Conservation (phyloP, 2,113 vertebrate species). For the Periophthalmus modestus region DNA sequence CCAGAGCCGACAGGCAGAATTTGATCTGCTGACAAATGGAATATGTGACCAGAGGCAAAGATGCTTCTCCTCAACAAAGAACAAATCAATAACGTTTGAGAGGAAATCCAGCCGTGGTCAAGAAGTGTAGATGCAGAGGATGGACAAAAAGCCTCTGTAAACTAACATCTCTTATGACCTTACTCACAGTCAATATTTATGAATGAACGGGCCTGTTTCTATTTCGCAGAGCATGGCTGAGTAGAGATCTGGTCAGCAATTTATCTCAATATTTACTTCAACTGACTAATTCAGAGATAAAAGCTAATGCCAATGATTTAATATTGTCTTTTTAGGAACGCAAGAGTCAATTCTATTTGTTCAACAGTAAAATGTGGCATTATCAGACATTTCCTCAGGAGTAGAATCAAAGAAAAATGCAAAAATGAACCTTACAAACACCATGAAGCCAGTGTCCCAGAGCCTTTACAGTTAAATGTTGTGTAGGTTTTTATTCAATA, state of each 20-base stretch:
- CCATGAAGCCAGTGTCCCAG: too few relatives aligned
- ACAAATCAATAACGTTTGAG: conserved; percentile 50
- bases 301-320: conserved; percentile 5
- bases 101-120: conserved; percentile 31
- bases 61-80: conserved; percentile 28
- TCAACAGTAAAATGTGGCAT: not conserved
- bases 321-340: not conserved
- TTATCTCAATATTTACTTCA: conserved; percentile 3
- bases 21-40: conserved; percentile 61
- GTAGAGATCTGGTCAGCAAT: not conserved
- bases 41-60: conserved; percentile 18
- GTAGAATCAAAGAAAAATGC: not conserved
- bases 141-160: not conserved
- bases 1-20: conserved; percentile 43
- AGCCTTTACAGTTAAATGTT: too few relatives aligned
- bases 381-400: not conserved
- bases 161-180: conserved; percentile 7
- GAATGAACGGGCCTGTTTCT: not conserved
- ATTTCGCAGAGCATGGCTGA: too few relatives aligned
- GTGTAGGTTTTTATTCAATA: too few relatives aligned
- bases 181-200: conserved; percentile 17
- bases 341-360: not conserved
- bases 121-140: conserved; percentile 5
- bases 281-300: not conserved
- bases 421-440: not conserved